Evolutionary conservation across 1,140 invertebrate genomes (phyloP).

Genomic region (Acarapis woodi): DNA sequence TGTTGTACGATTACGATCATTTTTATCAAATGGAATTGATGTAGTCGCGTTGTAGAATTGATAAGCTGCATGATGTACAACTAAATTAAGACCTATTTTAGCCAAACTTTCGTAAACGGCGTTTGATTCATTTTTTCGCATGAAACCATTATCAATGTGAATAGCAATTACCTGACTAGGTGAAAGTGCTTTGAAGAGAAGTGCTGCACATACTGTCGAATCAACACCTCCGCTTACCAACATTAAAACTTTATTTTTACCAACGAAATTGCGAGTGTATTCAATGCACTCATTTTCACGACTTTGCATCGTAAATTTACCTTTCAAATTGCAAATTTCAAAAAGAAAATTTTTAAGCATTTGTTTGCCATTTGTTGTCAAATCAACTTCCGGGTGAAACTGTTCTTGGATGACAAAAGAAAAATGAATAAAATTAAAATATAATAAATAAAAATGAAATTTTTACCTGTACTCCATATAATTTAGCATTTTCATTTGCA

Average conservation of each 20-base stretch:
- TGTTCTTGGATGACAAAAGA: no score
- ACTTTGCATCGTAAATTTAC: conserved; percentile 58
- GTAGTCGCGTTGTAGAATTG: conserved; percentile 37
- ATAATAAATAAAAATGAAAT: no score
- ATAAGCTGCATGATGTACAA: conserved; percentile 21
- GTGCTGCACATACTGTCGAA: conserved; percentile 84
- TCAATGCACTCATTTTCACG: conserved; percentile 73
- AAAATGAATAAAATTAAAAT: no score
- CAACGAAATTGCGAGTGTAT: conserved; percentile 65
- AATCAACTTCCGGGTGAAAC: conserved; percentile 89
- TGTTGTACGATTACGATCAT: conserved; percentile 26
- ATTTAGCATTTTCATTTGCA: conserved; percentile 54
- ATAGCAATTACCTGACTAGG: conserved; percentile 76
- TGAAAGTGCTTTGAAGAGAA: conserved; percentile 58
- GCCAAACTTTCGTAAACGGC: conserved; percentile 56
- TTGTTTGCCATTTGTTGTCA: conserved; percentile 60
- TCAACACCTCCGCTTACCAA: conserved; percentile 89
- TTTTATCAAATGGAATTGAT: conserved; percentile 30
- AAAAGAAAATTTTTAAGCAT: conserved; percentile 88
- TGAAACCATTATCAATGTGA: conserved; percentile 96
- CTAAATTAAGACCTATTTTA: conserved; percentile 45
- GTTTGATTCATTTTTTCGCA: conserved; percentile 77
- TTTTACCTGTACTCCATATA: conserved; percentile 82
- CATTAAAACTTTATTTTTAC: conserved; percentile 69
- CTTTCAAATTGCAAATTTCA: conserved; percentile 52